Evolutionary conservation across 2,888 invertebrate species (phyloP).

Genomic region (Drosophila macrothrix): DNA sequence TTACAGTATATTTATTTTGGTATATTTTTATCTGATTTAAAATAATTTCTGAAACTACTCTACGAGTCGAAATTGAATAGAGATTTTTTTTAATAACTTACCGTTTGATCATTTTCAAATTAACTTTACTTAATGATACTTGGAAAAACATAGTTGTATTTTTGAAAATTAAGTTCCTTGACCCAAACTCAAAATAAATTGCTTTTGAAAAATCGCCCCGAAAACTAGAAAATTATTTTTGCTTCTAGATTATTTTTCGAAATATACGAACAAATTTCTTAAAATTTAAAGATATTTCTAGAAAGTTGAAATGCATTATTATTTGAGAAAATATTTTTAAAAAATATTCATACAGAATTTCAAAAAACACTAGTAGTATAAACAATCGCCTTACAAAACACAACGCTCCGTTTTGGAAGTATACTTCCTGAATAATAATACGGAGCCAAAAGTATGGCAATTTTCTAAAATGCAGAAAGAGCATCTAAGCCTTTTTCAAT

Average conservation of each 20-base stretch:
- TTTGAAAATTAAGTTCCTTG: not conserved
- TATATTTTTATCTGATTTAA: too few relatives aligned
- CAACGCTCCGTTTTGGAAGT: not conserved
- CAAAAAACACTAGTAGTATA: not conserved
- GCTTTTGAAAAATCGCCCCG: not conserved
- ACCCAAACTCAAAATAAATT: not conserved
- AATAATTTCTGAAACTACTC: not conserved
- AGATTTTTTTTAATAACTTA: not conserved
- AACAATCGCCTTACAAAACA: not conserved
- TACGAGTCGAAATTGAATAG: not conserved
- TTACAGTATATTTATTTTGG: too few relatives aligned
- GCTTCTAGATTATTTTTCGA: not conserved
- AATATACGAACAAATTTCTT: too few relatives aligned
- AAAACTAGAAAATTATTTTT: not conserved
- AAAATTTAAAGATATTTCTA: not conserved
- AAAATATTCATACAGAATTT: not conserved
- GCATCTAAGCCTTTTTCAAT: not conserved
- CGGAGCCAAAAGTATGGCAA: not conserved
- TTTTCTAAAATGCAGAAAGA: not conserved
- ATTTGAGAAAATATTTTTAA: not conserved
- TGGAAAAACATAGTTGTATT: not conserved
- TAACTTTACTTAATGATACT: not conserved
- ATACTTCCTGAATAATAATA: not conserved
- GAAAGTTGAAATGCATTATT: not conserved
- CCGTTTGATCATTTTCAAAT: not conserved